Evolutionary conservation across 2,888 invertebrate species (phyloP), one percentile per base, ranked within the genome.

Genomic region (Ctena decussata): DNA sequence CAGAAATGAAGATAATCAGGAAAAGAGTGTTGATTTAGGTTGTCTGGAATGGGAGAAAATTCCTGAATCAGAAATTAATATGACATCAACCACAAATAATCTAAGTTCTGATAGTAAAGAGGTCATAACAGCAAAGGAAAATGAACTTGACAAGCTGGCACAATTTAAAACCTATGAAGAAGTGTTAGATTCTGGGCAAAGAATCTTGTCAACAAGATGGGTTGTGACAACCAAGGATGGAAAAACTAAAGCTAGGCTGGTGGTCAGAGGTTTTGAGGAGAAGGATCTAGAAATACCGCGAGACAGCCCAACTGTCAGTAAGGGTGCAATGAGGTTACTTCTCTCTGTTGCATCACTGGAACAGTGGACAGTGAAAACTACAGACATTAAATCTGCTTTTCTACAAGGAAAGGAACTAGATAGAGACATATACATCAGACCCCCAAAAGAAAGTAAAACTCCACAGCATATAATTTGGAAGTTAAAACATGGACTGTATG

Each of bases 381-480:
- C 89, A 83, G 21, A 87, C 84, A 77, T 86, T 84, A 44, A 90
- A 87, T 65, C 85, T 69, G 65, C 65, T 15, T 65, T 65, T 65
- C n/a, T 65, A 65, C 65, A 65, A 35, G 65, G 35, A 12, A 65
- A 65, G 21, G 15, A 32, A n/a, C 65, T 65, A 21, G 65, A 65
- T 21, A 12, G 65, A 15, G 65, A 65, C 18, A n/a, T 65, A 65
- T 65, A 65, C 21, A 3, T 65, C 18, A 65, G 35, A 35, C 65
- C 65, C 32, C 65, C 65, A 15, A 35, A 5, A 21, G 65, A 32
- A 65, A 35, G 65, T 57, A 24, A 24, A 24, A 57, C 57, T 27
- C 57, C 57, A 57, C 8, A 15, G 5, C 3, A 65, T 65, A 35
- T 65, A 1, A 35, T 35, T n/a, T 65, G 65, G 65, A 65, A 65